Conservation (phyloP, 2,113 vertebrate species). For the Nansenia antarctica region DNA sequence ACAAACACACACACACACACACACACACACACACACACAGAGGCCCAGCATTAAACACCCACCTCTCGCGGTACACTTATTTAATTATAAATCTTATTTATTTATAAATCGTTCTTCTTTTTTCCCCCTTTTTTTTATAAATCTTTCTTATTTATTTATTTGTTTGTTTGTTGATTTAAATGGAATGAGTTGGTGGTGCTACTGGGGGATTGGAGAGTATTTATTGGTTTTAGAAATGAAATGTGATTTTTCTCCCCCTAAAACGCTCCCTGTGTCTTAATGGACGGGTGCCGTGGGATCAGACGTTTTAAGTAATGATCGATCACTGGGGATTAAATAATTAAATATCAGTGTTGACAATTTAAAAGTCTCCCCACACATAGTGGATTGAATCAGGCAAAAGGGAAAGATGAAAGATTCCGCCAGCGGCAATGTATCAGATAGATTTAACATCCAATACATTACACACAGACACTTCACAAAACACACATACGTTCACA, state of each 20-base stretch:
- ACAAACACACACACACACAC: constrained; percentile 2
- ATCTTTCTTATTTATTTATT: constrained; percentile 57
- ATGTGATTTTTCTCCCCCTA: constrained; percentile 39
- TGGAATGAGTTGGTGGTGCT: constrained; percentile 54
- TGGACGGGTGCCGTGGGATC: constrained; percentile 26
- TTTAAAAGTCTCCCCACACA: constrained; percentile 61
- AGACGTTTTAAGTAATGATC: constrained; percentile 64
- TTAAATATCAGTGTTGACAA: constrained; percentile 64
- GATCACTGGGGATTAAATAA: constrained; percentile 69
- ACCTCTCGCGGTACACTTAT: constrained; percentile 7
- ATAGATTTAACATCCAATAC: constrained; percentile 31
- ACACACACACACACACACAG: constrained; percentile 9
- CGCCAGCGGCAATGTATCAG: constrained; percentile 56
- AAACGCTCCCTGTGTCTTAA: constrained; percentile 45
- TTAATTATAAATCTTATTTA: constrained; percentile 55
- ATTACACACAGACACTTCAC: constrained; percentile 1
- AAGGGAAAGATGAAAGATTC: constrained; percentile 59
- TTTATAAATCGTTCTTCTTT: constrained; percentile 43
- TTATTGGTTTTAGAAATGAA: constrained; percentile 66
- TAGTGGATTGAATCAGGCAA: constrained; percentile 45
- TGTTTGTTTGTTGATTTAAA: constrained; percentile 70
- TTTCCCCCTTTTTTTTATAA: constrained; percentile 63
- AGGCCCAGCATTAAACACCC: constrained; percentile 9
- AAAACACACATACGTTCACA: constrained; percentile 12
- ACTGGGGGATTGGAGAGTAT: constrained; percentile 39